Evolutionary conservation across 2,888 invertebrate species (phyloP).

Genomic region (Catotricha subobsoleta): DNA sequence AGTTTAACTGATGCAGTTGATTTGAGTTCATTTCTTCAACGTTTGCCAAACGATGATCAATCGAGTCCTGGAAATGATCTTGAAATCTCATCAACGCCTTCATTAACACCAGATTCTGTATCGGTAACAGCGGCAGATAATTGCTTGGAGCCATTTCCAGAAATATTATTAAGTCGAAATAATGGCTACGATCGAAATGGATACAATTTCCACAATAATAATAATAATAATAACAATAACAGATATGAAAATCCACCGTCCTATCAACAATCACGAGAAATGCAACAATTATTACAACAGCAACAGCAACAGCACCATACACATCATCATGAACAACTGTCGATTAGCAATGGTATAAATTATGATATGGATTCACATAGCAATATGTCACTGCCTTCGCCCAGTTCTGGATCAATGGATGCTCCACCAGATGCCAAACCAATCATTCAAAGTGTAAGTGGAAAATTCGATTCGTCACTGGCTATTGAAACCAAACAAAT

Average conservation of each 20-base stretch:
- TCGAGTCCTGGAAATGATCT: slow-evolving; percentile 43
- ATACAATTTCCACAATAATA: slow-evolving; percentile 10
- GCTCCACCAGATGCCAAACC: slow-evolving; percentile 39
- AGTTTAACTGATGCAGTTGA: slow-evolving; percentile 65
- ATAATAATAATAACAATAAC: slow-evolving; percentile 13
- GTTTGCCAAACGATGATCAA: slow-evolving; percentile 39
- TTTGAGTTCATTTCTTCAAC: slow-evolving; percentile 53
- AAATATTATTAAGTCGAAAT: slow-evolving; percentile 44
- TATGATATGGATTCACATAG: slow-evolving; percentile 53
- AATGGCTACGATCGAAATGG: slow-evolving; percentile 11
- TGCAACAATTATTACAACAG: slow-evolving; percentile 35
- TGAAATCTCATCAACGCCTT: slow-evolving; percentile 52
- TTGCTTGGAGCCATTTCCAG: slow-evolving; percentile 50
- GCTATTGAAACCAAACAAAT: slow-evolving; percentile 18
- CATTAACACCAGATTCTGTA: slow-evolving; percentile 48
- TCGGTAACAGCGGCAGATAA: slow-evolving; percentile 38
- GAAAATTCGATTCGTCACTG: slow-evolving; percentile 16
- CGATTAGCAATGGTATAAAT: slow-evolving; percentile 1
- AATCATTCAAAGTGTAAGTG: slow-evolving; percentile 68
- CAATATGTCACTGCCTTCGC: slow-evolving; percentile 62
- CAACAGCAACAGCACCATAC: slow-evolving; percentile 40
- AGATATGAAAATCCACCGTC: slow-evolving; percentile 34
- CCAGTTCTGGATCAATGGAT: slow-evolving; percentile 48
- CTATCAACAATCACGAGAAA: slow-evolving; percentile 42
- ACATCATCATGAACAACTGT: slow-evolving; percentile 9